phyloP scores from a whole-genome alignment of 2,888 invertebrate species.

The Gastrophysa polygoni region DNA sequence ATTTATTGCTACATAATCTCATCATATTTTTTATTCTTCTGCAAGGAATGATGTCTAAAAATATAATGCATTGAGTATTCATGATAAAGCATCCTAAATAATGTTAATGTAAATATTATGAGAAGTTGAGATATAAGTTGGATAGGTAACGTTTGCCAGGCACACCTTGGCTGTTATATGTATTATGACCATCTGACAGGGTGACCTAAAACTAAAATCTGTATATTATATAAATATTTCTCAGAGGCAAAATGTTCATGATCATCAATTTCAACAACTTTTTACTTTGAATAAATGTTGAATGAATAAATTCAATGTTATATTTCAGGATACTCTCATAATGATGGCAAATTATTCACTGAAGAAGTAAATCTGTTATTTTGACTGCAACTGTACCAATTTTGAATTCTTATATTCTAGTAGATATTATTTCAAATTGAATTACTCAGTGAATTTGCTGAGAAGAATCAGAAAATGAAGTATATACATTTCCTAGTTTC shows the following conservation, averaged over 20 bases:
- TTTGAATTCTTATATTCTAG: too few relatives aligned
- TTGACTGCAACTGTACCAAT: too few relatives aligned
- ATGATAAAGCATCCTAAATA: slow-evolving; percentile 17
- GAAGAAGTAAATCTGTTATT: too few relatives aligned
- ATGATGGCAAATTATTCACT: too few relatives aligned
- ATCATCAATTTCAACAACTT: too few relatives aligned
- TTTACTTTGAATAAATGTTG: too few relatives aligned
- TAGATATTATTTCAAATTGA: too few relatives aligned
- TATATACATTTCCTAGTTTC: neutral
- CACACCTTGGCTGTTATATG: slow-evolving; percentile 20
- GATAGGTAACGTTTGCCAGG: slow-evolving; percentile 25
- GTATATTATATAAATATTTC: neutral
- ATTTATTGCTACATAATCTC: neutral
- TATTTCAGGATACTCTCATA: too few relatives aligned
- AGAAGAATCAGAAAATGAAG: neutral
- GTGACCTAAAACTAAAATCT: neutral
- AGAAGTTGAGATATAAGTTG: slow-evolving; percentile 21
- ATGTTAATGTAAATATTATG: slow-evolving; percentile 23
- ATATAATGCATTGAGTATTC: slow-evolving; percentile 1
- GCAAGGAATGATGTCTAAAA: neutral
- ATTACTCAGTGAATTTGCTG: too few relatives aligned
- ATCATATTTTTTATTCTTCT: neutral
- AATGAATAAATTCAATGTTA: too few relatives aligned
- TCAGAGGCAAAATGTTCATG: too few relatives aligned
- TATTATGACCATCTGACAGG: slow-evolving; percentile 18